Evolutionary conservation across 2,888 invertebrate genomes (phyloP), one percentile per base, ranked within the genome.

Genomic region (Flabesymbios commensalis): DNA sequence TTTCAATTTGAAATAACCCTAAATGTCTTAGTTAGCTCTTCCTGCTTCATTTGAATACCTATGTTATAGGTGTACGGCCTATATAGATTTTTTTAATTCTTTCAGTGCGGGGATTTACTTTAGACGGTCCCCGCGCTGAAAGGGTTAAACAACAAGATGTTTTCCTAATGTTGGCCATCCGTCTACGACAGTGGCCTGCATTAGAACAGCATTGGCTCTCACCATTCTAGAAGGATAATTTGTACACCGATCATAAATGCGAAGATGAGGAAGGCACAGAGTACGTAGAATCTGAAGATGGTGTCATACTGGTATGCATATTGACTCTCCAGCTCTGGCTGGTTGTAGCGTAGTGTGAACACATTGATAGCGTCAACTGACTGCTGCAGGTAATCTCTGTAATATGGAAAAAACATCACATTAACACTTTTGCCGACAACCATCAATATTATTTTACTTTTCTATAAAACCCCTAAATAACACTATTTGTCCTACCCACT

Each of bases 261-360:
- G 81, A 94, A 94, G 56, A 94, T 86, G 26, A 88, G 84, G 32
- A 90, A 88, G 2, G 93, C 89, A 77, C 91, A 90, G 0, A 90
- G 87, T 61, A 94, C 87, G 83, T 94, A 93, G 83, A 89, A 91
- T 73, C 90, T 90, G 84, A 93, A 94, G 79, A 91, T 90, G 7
- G 88, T 86, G 82, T 95, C 94, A 1, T 88, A 86, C 78, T 91
- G 90, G 68, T 87, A 88, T 48, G 90, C 86, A 81, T 93, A 95
- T 78, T 90, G 89, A 1, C 85, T 84, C 83, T 95, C 95, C 70
- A 91, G 89, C 2, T 86, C 85, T 33, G 86, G 83, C 70, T 90
- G 89, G 61, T 88, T 87, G 84, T 94, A 95, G 88, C 91, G 90
- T 73, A 94, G 87, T 26, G 91, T 88, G 1, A 92, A 83, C 0